Conservation (phyloP, 2,888 invertebrate genomes). For the Cephus spinipes region DNA sequence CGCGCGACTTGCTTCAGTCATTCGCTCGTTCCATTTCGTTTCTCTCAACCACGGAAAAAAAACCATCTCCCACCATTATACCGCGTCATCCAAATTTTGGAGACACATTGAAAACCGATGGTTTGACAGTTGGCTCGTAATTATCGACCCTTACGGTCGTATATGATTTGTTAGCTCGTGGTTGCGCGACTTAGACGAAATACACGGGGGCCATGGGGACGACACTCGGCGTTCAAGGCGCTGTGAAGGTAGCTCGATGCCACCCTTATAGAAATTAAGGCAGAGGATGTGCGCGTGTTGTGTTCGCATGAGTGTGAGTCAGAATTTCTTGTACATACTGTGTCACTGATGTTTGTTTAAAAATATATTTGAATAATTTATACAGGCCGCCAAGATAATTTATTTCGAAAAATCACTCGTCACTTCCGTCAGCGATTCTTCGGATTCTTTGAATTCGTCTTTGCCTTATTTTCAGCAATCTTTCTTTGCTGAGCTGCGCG, state of each 20-base stretch:
- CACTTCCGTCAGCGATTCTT: neutral
- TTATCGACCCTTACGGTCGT: neutral
- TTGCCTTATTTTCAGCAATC: neutral
- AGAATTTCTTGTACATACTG: constrained; percentile 62
- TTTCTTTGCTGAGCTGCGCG: constrained; percentile 19
- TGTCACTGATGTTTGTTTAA: constrained; percentile 62
- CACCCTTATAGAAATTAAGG: constrained; percentile 14
- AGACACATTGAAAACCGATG: neutral
- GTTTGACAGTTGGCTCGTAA: neutral
- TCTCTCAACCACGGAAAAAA: neutral
- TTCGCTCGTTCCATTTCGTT: neutral
- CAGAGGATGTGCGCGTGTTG: constrained; percentile 42
- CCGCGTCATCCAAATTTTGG: neutral
- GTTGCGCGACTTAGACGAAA: neutral
- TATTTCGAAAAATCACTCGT: neutral
- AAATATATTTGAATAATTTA: constrained; percentile 66
- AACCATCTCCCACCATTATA: neutral
- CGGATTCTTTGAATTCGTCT: neutral
- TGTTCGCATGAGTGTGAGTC: constrained; percentile 52
- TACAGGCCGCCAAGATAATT: constrained; percentile 38
- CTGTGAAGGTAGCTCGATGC: neutral
- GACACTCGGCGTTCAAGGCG: neutral
- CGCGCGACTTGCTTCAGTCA: neutral
- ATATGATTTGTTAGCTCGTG: neutral
- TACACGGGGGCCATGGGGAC: neutral